phyloP scores from a whole-genome alignment of 2,113 vertebrate species.

The Heteronetta atricapilla region DNA sequence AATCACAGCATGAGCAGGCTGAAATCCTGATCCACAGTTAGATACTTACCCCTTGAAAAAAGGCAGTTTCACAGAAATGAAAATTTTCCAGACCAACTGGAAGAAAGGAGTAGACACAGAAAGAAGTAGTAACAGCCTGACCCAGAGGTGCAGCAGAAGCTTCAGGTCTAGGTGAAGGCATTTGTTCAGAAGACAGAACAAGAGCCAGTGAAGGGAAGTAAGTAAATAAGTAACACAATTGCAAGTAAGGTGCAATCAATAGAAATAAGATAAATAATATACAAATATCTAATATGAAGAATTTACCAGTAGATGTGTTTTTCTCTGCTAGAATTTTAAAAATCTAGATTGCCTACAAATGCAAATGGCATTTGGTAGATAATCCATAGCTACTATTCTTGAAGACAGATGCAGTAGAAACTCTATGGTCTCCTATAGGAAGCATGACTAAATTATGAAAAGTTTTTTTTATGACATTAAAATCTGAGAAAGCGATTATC shows the following conservation, averaged over 20 bases:
- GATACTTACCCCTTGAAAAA: neutral
- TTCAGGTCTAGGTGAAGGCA: neutral
- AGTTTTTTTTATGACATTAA: neutral
- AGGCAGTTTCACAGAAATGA: neutral
- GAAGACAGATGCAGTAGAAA: neutral
- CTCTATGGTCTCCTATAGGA: neutral
- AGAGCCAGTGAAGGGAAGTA: neutral
- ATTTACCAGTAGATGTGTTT: neutral
- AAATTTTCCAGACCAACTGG: neutral
- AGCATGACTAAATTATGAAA: neutral
- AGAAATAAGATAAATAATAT: neutral
- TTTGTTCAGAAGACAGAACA: neutral
- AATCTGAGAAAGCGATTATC: neutral
- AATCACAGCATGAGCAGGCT: neutral
- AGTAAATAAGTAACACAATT: neutral
- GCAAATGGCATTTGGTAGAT: neutral
- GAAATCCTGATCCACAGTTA: neutral
- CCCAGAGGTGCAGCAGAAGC: neutral
- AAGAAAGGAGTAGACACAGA: neutral
- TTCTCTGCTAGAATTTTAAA: neutral
- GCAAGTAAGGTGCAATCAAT: neutral
- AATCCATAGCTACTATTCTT: neutral
- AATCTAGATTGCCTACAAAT: accelerated
- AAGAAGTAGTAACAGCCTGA: neutral
- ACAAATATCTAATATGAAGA: neutral